Base-by-base conservation (phyloP, 2,113 vertebrate species). In the Lasiurus borealis region DNA sequence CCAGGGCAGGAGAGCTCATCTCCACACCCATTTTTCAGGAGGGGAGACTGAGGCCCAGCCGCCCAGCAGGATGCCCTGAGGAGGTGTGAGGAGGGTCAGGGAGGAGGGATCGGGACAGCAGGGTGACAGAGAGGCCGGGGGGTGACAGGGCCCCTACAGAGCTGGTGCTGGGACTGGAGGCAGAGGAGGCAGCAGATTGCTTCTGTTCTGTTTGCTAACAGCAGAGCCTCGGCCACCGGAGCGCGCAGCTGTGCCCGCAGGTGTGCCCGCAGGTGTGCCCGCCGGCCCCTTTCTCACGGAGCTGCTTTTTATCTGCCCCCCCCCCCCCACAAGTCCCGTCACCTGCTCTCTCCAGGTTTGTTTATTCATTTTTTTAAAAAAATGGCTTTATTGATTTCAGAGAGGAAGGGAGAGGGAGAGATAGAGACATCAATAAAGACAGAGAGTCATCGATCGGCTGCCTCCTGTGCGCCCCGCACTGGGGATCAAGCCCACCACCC, bases 261-360 rank as follows among this genome's bases (percentile, higher is more conserved):
- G 27, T 12, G 23, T 6, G 16, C 21, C 0, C 0, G 2, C 46
- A 4, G n/a, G n/a, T n/a, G n/a, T n/a, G n/a, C n/a, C n/a, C n/a
- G n/a, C n/a, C n/a, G n/a, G 59, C 5, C 6, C 8, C 23, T 13
- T 25, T 3, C 36, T 1, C n/a, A 10, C 3, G 46, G 2, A 14
- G 15, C 40, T 0, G 40, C 1, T n/a, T n/a, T n/a, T n/a, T n/a
- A n/a, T 0, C 68, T 4, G 21, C 50, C 21, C 46, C 23, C 0
- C 16, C 1, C 66, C 46, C 21, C 0, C 16, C 1, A 54, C 23
- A 11, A 1, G 57, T 13, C 78, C 80, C 36, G 23, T 21, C 21
- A 16, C 31, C n/a, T 0, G n/a, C 64, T 31, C 29, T 19, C 57
- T 1, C 6, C 15, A 0, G 16, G 78, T 40, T 10, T 1, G 1